Evolutionary conservation across 2,888 invertebrate species (phyloP).

Genomic region (Nomada fabriciana): DNA sequence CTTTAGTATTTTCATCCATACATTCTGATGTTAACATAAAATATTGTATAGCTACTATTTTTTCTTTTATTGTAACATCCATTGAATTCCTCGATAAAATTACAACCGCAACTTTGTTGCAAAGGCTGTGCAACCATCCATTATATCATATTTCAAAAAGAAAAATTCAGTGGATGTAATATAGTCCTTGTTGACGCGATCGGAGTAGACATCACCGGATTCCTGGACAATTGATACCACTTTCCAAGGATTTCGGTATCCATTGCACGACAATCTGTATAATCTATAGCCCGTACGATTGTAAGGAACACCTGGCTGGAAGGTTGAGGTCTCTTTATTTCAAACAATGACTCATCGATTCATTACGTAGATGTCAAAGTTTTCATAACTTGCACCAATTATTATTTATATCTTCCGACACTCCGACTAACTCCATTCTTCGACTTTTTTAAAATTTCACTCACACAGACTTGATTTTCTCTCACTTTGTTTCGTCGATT

Average conservation of each 20-base stretch:
- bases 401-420: too few species aligned
- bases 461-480: not conserved
- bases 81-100: not conserved
- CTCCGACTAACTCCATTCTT: too few species aligned
- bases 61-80: not conserved
- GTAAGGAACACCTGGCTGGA: constrained; percentile 57
- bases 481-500: not conserved
- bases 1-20: too few species aligned
- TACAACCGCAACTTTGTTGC: not conserved
- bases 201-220: constrained; percentile 29
- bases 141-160: not conserved
- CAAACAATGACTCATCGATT: constrained; percentile 62
- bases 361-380: constrained; percentile 6
- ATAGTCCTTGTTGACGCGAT: constrained; percentile 34
- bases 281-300: constrained; percentile 38
- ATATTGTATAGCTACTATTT: too few species aligned
- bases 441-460: too few species aligned
- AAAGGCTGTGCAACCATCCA: not conserved
- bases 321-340: constrained; percentile 55
- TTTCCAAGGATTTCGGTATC: constrained; percentile 63
- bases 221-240: constrained; percentile 51
- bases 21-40: too few species aligned
- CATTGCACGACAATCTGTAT: constrained; percentile 53
- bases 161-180: constrained; percentile 7
- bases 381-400: not conserved